Percentiles rank a stretch among this genome's conserved stretches.
These are phyloP conservation scores for Rapana venosa DNA, from an alignment of 2,888 invertebrate species.

Conservation along the genomic window DNA sequence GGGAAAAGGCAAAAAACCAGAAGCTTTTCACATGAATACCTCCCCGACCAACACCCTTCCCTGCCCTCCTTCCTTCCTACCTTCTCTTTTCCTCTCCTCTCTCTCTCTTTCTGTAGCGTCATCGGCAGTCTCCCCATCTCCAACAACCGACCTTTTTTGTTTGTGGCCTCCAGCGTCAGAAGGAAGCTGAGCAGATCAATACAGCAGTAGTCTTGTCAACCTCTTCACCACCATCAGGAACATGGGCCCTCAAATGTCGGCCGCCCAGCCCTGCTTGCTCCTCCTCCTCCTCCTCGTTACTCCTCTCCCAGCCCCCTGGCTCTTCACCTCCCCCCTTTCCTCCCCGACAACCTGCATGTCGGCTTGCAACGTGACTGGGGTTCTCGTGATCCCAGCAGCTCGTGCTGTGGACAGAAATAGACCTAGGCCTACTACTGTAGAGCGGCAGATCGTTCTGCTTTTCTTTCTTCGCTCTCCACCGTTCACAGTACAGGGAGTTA, in stretches of 20 bases:
- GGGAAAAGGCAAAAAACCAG: background rate
- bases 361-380: conserved; percentile 14
- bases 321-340: background rate
- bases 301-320: background rate
- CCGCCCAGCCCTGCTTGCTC: background rate
- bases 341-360: background rate
- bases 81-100: background rate
- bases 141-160: background rate
- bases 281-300: background rate
- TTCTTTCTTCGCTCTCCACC: too few species aligned
- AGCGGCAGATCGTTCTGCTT: too few species aligned
- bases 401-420: conserved; percentile 18
- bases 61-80: background rate
- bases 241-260: background rate
- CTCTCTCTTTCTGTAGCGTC: background rate
- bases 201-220: conserved; percentile 13
- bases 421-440: background rate
- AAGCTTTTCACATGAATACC: background rate
- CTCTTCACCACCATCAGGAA: conserved; percentile 16
- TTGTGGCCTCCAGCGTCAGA: background rate
- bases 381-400: background rate
- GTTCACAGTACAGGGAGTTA: too few species aligned
- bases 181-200: background rate
- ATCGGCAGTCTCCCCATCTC: background rate
- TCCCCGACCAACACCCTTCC: background rate